Percentiles rank a stretch among this genome's conserved stretches.
phyloP scores from a whole-genome alignment of 2,113 vertebrate genomes.

The Nannospalax galili region DNA sequence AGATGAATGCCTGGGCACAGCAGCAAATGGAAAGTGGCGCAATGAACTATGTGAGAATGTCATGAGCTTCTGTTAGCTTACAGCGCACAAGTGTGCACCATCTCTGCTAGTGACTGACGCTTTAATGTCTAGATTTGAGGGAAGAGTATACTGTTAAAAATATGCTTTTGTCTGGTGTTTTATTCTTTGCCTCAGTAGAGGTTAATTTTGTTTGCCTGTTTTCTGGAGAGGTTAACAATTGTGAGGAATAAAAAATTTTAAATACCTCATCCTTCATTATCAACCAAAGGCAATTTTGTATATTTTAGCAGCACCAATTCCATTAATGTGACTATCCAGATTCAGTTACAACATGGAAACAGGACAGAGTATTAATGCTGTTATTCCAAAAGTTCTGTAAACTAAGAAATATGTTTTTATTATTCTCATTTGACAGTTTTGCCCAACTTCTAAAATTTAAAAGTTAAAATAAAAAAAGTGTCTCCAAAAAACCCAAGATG shows the following conservation, averaged over 20 bases:
- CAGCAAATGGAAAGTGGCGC: conserved; percentile 39
- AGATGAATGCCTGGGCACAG: conserved; percentile 18
- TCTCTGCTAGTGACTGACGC: conserved; percentile 6
- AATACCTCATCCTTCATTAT: conserved; percentile 57
- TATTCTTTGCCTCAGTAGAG: conserved; percentile 36
- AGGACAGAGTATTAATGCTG: conserved; percentile 41
- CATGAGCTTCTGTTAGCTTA: not conserved
- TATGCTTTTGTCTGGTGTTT: conserved; percentile 30
- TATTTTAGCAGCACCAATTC: conserved; percentile 60
- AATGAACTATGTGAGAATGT: conserved; percentile 15
- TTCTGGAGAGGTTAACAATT: conserved; percentile 26
- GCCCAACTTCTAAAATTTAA: conserved; percentile 41
- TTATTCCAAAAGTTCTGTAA: conserved; percentile 39
- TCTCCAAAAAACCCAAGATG: conserved; percentile 44
- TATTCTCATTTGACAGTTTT: conserved; percentile 62
- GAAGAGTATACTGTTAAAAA: conserved; percentile 2
- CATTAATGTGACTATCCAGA: conserved; percentile 50
- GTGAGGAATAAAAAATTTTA: conserved; percentile 24
- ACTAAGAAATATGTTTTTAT: conserved; percentile 50
- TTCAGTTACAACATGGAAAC: conserved; percentile 61
- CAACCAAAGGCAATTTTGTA: conserved; percentile 44
- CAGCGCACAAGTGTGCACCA: not conserved
- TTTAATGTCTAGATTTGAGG: conserved; percentile 9
- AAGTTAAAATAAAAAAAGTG: conserved; percentile 60
- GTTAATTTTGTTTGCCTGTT: not conserved